Base-by-base conservation (phyloP, 30 jellyfish, hydroid and myxozoan genomes). In the Morbakka virulenta region DNA sequence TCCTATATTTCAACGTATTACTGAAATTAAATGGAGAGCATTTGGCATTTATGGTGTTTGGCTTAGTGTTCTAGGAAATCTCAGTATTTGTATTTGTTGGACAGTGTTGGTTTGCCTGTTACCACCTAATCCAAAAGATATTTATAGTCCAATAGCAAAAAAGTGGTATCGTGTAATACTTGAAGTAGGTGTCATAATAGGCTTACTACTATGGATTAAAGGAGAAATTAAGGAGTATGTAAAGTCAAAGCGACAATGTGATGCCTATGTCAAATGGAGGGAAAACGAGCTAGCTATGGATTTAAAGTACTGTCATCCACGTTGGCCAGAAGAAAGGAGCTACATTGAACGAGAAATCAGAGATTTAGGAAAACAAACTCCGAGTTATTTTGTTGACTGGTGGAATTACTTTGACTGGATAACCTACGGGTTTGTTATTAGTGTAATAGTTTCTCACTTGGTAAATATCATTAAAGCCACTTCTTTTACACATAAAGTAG, bases 291-390 rank as follows among this genome's bases (percentile, higher is more conserved):
- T 92, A 24, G 65, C 68, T 14, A 74, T 86, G 20, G 98, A 92
- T 62, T 31, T 92, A 12, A 23, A 85, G 63, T 85, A 70, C 53
- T 80, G 91, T 30, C 98, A 92, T 41, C 95, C 96, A 4, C 77
- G 96, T 32, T 92, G 98, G 98, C 98, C 98, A 36, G 98, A 92
- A 35, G 98, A 92, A 51, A 76, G 88, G 62, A 86, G 94, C 49
- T 92, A 84, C 41, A 20, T 92, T 13, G 95, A 85, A 28, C 95
- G 98, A 6, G 98, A 92, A 53, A 79, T 92, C 4, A 62, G 78
- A 9, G 91, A 77, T 29, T 68, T 77, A 32, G 86, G 50, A 13
- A 90, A 67, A 21, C 36, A 29, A 28, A 77, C 74, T 24, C 82
- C 86, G 24, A 52, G 93, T 36, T 92, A 92, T 52, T 32, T 84